Conservation (phyloP, 2,113 vertebrate genomes). For the Paramisgurnus dabryanus region DNA sequence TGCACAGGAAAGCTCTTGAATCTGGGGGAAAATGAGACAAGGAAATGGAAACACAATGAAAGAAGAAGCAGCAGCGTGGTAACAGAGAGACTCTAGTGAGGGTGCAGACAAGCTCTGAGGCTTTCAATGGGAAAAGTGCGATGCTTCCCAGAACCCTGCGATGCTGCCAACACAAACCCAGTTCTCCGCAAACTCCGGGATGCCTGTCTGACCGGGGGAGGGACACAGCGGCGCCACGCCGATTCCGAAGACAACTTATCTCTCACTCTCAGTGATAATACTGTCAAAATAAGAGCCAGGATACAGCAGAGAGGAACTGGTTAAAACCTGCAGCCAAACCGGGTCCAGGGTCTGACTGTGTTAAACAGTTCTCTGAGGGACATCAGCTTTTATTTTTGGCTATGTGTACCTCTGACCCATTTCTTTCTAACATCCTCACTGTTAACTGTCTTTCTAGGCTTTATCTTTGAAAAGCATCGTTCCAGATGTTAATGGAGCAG, state of each 20-base stretch:
- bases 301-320: slow-evolving; percentile 76
- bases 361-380: slow-evolving; percentile 38
- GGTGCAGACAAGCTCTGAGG: slow-evolving; percentile 26
- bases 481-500: no score
- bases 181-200: slow-evolving; percentile 60
- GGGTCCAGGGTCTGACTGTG: slow-evolving; percentile 50
- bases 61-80: no score
- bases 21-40: neutral
- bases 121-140: slow-evolving; percentile 50
- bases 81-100: neutral
- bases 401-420: neutral
- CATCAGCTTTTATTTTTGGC: neutral
- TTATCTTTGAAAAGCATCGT: no score
- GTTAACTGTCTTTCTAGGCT: neutral
- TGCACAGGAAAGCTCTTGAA: neutral
- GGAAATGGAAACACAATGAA: slow-evolving; percentile 4
- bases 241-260: slow-evolving; percentile 80
- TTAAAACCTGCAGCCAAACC: slow-evolving; percentile 61
- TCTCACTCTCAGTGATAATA: slow-evolving; percentile 69
- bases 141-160: slow-evolving; percentile 67
- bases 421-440: neutral
- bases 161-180: slow-evolving; percentile 73
- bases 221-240: slow-evolving; percentile 77
- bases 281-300: slow-evolving; percentile 81
- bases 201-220: slow-evolving; percentile 69